These are phyloP conservation scores for Diorhabda elongata DNA, from an alignment of 1,140 invertebrate species.

Conservation along the genomic window DNA sequence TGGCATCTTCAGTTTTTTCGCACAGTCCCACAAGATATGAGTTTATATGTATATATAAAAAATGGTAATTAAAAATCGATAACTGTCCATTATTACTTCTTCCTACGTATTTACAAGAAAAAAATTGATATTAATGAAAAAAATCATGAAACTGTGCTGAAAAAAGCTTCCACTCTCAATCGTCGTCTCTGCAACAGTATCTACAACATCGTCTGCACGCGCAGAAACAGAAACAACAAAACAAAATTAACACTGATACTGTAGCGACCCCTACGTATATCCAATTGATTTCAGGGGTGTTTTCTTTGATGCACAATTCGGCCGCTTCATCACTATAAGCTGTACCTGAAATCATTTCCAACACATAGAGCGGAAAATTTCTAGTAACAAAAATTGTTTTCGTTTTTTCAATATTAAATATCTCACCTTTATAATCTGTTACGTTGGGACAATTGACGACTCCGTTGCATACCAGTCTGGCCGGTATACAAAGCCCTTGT, in stretches of 20 bases:
- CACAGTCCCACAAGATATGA: background rate
- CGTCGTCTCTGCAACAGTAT: conserved; percentile 46
- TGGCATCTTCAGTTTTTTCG: background rate
- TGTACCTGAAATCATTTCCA: conserved; percentile 38
- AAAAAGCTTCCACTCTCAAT: conserved; percentile 3
- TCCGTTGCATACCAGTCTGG: conserved; percentile 78
- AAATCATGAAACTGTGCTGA: background rate
- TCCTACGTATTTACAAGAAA: no score
- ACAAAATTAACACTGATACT: conserved; percentile 45
- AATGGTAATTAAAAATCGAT: no score
- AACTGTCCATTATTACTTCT: no score
- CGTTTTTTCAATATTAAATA: conserved; percentile 29
- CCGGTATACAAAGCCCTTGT: conserved; percentile 73
- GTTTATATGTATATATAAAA: no score
- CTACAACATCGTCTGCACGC: conserved; percentile 42
- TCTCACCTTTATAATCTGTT: conserved; percentile 38
- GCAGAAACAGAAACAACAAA: conserved; percentile 47
- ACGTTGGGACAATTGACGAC: conserved; percentile 78
- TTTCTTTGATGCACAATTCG: conserved; percentile 55
- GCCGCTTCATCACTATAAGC: conserved; percentile 61
- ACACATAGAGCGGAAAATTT: no score
- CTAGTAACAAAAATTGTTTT: conserved; percentile 34
- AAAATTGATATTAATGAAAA: no score
- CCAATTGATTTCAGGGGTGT: conserved; percentile 52
- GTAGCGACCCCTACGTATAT: conserved; percentile 52